Percentiles rank a stretch among this genome's conserved stretches.
These are phyloP conservation scores for Dendrolimus kikuchii DNA, from an alignment of 1,140 invertebrate genomes.

Conservation along the genomic window DNA sequence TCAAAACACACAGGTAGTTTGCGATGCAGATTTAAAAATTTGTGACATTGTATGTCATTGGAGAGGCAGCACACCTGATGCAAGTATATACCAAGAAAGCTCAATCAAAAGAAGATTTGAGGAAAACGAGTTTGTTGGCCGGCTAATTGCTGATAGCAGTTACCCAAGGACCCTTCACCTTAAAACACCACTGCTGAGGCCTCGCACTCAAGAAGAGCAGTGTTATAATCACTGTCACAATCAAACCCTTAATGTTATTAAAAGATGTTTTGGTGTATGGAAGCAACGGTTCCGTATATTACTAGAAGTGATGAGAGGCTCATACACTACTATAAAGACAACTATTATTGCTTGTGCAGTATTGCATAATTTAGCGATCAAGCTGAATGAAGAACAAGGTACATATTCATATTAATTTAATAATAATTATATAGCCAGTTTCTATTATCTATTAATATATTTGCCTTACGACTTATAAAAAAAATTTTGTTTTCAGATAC, in stretches of 20 bases:
- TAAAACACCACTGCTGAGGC: conserved; percentile 4
- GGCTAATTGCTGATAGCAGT: conserved; percentile 2
- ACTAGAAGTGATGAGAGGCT: conserved; percentile 7
- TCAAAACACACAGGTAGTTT: conserved; percentile 5
- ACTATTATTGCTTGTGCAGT: conserved; percentile 14
- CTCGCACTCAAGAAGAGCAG: conserved; percentile 3
- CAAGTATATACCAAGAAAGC: conserved; percentile 3
- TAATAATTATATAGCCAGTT: too few relatives aligned
- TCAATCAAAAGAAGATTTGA: conserved; percentile 7
- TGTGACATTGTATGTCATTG: conserved; percentile 6
- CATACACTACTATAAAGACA: conserved; percentile 4
- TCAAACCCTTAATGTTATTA: neutral
- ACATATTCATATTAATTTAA: neutral
- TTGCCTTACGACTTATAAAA: too few relatives aligned
- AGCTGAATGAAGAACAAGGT: neutral
- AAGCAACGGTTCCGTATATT: conserved; percentile 10
- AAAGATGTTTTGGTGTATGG: neutral
- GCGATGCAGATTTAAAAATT: conserved; percentile 7
- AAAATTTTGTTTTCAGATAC: too few relatives aligned
- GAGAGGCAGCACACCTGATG: conserved; percentile 9
- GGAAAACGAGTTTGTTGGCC: conserved; percentile 2
- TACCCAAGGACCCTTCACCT: conserved; percentile 1
- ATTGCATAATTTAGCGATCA: conserved; percentile 11
- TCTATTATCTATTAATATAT: too few relatives aligned
- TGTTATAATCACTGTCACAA: conserved; percentile 4